Percentiles rank a stretch among this genome's conserved stretches.
Conservation (phyloP, 2,888 invertebrate species). For the Zygogramma bicolorata region DNA sequence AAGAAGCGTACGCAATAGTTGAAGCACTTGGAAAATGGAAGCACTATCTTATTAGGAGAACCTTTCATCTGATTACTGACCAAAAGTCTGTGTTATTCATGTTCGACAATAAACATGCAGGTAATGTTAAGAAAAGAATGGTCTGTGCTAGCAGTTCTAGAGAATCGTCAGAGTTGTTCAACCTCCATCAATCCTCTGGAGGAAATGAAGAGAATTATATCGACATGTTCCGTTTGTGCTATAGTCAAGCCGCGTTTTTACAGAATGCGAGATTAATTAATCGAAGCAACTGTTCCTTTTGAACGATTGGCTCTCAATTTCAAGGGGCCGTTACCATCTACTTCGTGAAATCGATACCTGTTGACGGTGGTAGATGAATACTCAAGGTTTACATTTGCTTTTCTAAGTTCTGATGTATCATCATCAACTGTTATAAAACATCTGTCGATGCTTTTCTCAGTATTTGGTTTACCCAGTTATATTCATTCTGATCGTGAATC, state of each 20-base stretch:
- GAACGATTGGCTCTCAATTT: constrained; percentile 39
- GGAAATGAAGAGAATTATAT: background rate
- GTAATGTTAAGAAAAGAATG: constrained; percentile 19
- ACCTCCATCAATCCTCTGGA: constrained; percentile 29
- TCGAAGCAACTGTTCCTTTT: constrained; percentile 39
- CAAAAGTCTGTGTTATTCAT: constrained; percentile 9
- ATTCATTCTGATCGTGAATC: constrained; percentile 43
- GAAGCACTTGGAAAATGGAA: background rate
- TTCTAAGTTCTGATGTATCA: constrained; percentile 35
- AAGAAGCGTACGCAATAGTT: constrained; percentile 13
- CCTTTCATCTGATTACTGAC: background rate
- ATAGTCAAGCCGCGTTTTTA: background rate
- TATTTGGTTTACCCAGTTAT: constrained; percentile 40
- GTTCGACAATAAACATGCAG: constrained; percentile 2
- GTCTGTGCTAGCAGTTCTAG: background rate
- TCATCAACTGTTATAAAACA: constrained; percentile 35
- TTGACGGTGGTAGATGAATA: constrained; percentile 39
- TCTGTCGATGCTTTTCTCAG: constrained; percentile 20
- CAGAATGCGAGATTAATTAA: background rate
- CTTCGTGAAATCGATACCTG: constrained; percentile 32
- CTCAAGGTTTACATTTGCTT: constrained; percentile 40
- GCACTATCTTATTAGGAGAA: background rate
- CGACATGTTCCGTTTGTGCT: background rate
- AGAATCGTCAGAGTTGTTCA: constrained; percentile 3
- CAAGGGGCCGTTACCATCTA: constrained; percentile 28